These are phyloP conservation scores for Drosophila cyrtoloma DNA, from an alignment of 2,888 invertebrate species.

Conservation along the genomic window DNA sequence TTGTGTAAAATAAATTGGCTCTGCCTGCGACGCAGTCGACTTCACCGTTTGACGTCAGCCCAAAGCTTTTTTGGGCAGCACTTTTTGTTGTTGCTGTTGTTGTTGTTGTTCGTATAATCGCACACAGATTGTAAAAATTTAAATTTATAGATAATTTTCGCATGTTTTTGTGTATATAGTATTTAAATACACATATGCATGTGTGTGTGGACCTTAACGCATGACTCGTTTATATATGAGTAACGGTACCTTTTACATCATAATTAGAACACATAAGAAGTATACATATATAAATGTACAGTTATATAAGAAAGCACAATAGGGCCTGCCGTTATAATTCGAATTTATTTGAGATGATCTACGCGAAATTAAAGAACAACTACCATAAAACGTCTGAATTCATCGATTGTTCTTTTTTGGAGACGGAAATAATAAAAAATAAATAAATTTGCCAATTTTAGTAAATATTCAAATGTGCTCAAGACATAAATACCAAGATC, in stretches of 20 bases:
- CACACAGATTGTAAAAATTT: slow-evolving; percentile 81
- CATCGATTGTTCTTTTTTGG: background rate
- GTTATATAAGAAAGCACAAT: background rate
- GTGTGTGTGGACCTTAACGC: slow-evolving; percentile 64
- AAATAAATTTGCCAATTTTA: background rate
- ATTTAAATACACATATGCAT: slow-evolving; percentile 33
- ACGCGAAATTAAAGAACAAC: background rate
- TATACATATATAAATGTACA: background rate
- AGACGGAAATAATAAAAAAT: background rate
- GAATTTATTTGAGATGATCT: background rate
- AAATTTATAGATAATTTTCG: slow-evolving; percentile 82
- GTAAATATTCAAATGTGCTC: background rate
- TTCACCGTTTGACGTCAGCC: slow-evolving; percentile 76
- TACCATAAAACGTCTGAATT: background rate
- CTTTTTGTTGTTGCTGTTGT: slow-evolving; percentile 35
- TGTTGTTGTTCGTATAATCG: slow-evolving; percentile 66
- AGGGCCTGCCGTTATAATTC: background rate
- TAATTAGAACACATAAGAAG: slow-evolving; percentile 1
- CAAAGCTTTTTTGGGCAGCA: slow-evolving; percentile 78
- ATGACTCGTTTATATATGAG: slow-evolving; percentile 69
- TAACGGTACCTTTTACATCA: slow-evolving; percentile 35
- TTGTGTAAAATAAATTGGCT: slow-evolving; percentile 82
- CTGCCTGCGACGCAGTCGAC: slow-evolving; percentile 58
- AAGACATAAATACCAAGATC: background rate
- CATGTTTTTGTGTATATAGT: slow-evolving; percentile 56